Base-by-base conservation (phyloP, 2,113 vertebrate species). In the Siphamia tubifer region DNA sequence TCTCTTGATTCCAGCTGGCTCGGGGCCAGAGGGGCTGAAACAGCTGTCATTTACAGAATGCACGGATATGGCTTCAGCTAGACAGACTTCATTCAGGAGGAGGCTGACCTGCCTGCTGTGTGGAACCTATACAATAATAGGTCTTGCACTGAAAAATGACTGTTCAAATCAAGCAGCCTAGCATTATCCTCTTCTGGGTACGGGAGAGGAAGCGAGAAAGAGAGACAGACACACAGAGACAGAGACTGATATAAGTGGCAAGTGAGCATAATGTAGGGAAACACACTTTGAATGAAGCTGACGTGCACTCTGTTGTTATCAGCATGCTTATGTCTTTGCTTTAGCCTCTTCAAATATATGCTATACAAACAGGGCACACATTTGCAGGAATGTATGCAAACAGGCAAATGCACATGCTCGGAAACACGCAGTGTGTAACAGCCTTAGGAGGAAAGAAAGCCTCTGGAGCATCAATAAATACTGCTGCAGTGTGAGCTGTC, bases 131-230 rank as follows among this genome's bases (percentile, higher is more conserved):
- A 84, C 85, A 90, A 84, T 86, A 86, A 90, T 82, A 78, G 83
- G 76, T 60, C 64, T 76, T 65, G 42, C 69, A 63, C 80, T 17
- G 8, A 55, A 69, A 85, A 67, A 85, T 79, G 85, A 81, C 83
- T 85, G 75, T 74, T 85, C 58, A 81, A 83, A 90, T 87, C 83
- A 88, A 77, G 80, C 74, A 85, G 71, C 78, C 89, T 84, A 81
- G 68, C 58, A 84, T 87, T 82, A 90, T 89, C 80, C 87, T 85
- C 87, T 87, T 87, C 85, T 83, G 83, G 73, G 79, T 75, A 48
- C 77, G 68, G n/a, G n/a, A n/a, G n/a, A n/a, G n/a, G n/a, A n/a
- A n/a, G n/a, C 39, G 64, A 38, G 32, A 47, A 8, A 20, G 64
- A 23, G 63, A 56, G 58, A 54, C 63, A 39, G 64, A 38, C 28